Conservation (phyloP, 2,797 vertebrate genomes). For the Micromesistius poutassou region DNA sequence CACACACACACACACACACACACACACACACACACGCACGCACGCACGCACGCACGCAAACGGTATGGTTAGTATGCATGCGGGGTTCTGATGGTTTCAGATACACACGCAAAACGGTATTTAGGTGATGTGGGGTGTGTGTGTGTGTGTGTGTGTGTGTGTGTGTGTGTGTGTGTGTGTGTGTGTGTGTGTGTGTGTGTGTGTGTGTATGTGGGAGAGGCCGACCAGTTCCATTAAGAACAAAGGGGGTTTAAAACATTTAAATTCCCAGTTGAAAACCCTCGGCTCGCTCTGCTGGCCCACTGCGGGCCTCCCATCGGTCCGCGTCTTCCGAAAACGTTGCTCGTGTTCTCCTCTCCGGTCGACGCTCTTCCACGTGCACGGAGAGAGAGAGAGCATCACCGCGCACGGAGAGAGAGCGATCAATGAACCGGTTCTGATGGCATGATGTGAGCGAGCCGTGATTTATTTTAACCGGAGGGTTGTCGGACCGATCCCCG, state of each 20-base stretch:
- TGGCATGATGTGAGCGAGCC: background rate
- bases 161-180: too few species aligned
- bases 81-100: background rate
- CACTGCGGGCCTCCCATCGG: background rate
- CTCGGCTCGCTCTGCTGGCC: background rate
- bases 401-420: background rate
- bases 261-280: background rate
- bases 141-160: too few species aligned
- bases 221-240: background rate
- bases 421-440: background rate
- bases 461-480: background rate
- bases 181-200: too few species aligned
- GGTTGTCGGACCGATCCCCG: background rate
- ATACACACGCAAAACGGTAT: background rate
- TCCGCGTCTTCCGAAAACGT: background rate
- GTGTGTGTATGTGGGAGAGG: background rate
- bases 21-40: too few species aligned
- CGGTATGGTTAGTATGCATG: background rate
- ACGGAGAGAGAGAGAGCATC: background rate
- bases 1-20: too few species aligned
- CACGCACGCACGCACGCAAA: background rate
- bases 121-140: background rate
- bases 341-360: background rate
- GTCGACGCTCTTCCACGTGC: background rate
- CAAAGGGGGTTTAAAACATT: slow-evolving; percentile 2